Evolutionary conservation across 1,140 invertebrate genomes (phyloP), one percentile per base, ranked within the genome.

Genomic region (Dendrolimus kikuchii): DNA sequence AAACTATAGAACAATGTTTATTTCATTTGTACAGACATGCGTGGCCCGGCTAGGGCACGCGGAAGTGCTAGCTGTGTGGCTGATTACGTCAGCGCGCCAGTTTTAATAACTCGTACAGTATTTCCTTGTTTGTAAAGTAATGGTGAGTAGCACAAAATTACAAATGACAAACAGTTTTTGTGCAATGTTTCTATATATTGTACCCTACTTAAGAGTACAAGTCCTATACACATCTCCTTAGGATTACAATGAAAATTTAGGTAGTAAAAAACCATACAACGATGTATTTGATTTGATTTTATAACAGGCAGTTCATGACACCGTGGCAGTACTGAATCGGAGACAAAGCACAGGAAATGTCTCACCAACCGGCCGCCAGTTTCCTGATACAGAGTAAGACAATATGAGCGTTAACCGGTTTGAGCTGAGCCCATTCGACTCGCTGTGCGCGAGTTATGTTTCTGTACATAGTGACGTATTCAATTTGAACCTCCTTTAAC

Each of bases 41-140:
- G 23, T 51, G 42, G 53, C 55, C 47, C 57, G 57, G 65, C 62
- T 81, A 80, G 73, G 77, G 73, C 74, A 84, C 70, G 76, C 78
- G 78, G 81, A 84, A 84, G 76, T 79, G 68, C 70, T 69, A 67
- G 66, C 59, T 64, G 62, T 69, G 63, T 71, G 62, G 61, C 64
- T 60, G 60, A 78, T 84, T 80, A 81, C 78, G 78, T 81, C 81
- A 84, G 75, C 77, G 77, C 72, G 76, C 75, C 65, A 79, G 76
- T 81, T 81, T 81, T 84, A 80, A 79, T 81, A 81, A 77, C 71
- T 76, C 65, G 58, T 23, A 23, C 63, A 76, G 75, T 81, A 77
- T 77, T 81, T 81, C 77, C 78, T 81, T 77, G 69, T 84, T 81
- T 81, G 70, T 67, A 62, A 52, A 67, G 59, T 67, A 56, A 63